A percentile compares a stretch with the other conserved stretches of the same genome.
These are phyloP conservation scores for Yponomeuta sedellus DNA, from an alignment of 2,888 invertebrate species.

Conservation along the genomic window DNA sequence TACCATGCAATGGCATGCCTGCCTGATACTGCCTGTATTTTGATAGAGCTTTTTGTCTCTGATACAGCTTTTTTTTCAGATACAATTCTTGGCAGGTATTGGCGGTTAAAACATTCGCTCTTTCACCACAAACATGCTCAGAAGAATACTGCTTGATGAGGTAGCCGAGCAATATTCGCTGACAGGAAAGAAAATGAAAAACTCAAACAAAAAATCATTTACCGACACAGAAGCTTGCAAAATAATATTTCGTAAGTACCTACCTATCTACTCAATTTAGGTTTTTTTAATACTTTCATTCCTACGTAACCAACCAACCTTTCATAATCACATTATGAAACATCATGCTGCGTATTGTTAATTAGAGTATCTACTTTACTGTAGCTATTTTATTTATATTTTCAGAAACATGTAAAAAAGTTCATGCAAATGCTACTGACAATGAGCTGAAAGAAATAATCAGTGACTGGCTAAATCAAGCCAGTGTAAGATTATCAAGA, in stretches of 20 bases:
- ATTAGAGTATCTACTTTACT: constrained; percentile 3
- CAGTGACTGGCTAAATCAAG: constrained; percentile 18
- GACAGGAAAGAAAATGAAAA: constrained; percentile 13
- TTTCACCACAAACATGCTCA: constrained; percentile 13
- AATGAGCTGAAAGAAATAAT: constrained; percentile 15
- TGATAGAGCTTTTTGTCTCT: too few species aligned
- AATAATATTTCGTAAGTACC: constrained; percentile 15
- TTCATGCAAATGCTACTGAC: constrained; percentile 8
- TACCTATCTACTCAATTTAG: neutral
- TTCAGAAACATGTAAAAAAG: constrained; percentile 9
- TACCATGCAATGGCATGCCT: too few species aligned
- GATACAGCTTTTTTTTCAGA: constrained; percentile 1
- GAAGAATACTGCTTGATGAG: constrained; percentile 14
- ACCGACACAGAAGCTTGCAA: constrained; percentile 7
- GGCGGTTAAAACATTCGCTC: constrained; percentile 12
- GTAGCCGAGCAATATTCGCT: constrained; percentile 13
- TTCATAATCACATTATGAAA: neutral
- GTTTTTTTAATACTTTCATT: constrained; percentile 4
- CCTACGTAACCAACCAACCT: neutral
- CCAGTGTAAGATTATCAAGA: constrained; percentile 16
- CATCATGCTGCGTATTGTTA: constrained; percentile 6
- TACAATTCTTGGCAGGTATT: constrained; percentile 12
- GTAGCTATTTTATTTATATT: constrained; percentile 7
- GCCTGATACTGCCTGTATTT: too few species aligned
- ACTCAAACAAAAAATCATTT: constrained; percentile 14